phyloP scores from a whole-genome alignment of 1,140 invertebrate genomes.

The Tetramorium parvispinum region DNA sequence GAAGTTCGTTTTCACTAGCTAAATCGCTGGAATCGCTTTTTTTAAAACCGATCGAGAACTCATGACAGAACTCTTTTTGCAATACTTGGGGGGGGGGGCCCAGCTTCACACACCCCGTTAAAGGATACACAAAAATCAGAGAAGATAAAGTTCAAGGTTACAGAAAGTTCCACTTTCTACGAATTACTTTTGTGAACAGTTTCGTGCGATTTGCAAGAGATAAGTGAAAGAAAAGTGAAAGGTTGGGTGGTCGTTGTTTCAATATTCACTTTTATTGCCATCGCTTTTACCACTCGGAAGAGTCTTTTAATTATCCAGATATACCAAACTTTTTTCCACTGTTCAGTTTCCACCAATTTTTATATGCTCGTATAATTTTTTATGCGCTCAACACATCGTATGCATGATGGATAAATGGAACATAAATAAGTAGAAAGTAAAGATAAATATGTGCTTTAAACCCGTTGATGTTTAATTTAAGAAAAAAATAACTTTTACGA shows the following conservation, averaged over 20 bases:
- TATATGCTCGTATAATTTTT: neutral
- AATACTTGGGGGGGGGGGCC: too few species aligned
- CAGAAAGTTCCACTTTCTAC: conserved; percentile 8
- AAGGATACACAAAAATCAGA: neutral
- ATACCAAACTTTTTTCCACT: neutral
- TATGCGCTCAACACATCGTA: neutral
- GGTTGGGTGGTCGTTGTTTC: neutral
- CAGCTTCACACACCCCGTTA: too few species aligned
- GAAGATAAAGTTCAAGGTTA: neutral
- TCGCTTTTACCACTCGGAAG: neutral
- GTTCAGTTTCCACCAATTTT: neutral
- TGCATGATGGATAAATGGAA: neutral
- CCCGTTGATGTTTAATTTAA: neutral
- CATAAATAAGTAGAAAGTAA: conserved; percentile 14
- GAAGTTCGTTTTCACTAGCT: too few species aligned
- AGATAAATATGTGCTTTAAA: neutral
- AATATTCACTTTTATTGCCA: neutral
- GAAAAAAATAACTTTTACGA: neutral
- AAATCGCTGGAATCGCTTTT: too few species aligned
- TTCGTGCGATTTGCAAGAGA: neutral
- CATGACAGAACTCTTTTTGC: too few species aligned
- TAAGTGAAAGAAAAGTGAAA: conserved; percentile 29
- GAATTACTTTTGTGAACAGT: neutral
- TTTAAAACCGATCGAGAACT: too few species aligned
- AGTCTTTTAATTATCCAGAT: conserved; percentile 4